Evolutionary conservation across 64 coral and sea anemone species (phyloP), one percentile per base, ranked within the genome.

Genomic region (Stichodactyla mertensii): DNA sequence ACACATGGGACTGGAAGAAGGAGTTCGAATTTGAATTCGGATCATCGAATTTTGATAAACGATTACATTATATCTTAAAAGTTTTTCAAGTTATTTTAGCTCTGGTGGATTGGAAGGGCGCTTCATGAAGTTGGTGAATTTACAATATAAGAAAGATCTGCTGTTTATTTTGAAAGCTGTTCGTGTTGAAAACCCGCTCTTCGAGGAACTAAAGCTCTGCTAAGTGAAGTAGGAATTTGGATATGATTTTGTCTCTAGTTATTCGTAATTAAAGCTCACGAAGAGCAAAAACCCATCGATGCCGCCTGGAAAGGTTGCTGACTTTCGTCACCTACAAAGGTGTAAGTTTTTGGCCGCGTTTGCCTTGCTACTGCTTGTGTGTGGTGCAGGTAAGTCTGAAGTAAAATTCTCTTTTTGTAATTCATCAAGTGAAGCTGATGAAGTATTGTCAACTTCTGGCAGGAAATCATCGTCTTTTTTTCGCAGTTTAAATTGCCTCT

Each of bases 341-440:
- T 77, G 36, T 36, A 77, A 77, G 23, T 19, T 84, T 69, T 36
- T 27, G 52, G 61, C 31, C 6, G 10, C 24, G 12, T 61, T 86
- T 78, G 84, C 78, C 84, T 69, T 86, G 78, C 71, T 83, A 23
- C 53, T 92, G 36, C 52, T 83, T 31, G 19, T 92, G 10, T 82
- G 62, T 64, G 83, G 23, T 55, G 54, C 77, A 52, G 85, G 90
- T 91, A 64, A 89, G 82, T 51, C 52, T 61, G 4, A 3, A 16
- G 61, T 66, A 20, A 66, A 13, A 18, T 7, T 15, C 19, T 24
- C n/a, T 23, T 11, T 74, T 74, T 74, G 23, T 74, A 31, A 74
- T 74, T 31, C 69, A 74, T 74, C 10, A 66, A 74, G 69, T 69
- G 20, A 58, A 62, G 31, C 31, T 36, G 23, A 24, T 79, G 22